Percentiles rank a stretch among this genome's conserved stretches.
Conservation (phyloP, 23 tunicate species). For the Phallusia fumigata region DNA sequence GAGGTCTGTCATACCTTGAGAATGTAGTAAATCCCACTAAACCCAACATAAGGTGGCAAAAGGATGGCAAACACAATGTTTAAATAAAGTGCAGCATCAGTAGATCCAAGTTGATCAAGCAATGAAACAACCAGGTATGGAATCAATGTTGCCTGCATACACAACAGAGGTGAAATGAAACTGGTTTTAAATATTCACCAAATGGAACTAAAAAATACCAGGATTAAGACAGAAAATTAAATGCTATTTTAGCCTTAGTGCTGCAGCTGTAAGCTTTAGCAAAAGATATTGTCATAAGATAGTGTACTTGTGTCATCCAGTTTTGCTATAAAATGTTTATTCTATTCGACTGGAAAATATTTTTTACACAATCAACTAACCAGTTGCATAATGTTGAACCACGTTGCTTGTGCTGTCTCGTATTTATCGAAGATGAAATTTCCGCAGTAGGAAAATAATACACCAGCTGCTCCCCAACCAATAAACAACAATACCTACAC, state of each 20-base stretch:
- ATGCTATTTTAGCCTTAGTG: too few species aligned
- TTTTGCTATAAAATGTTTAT: too few species aligned
- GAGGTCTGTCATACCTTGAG: slow-evolving; percentile 33
- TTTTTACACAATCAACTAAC: slow-evolving; percentile 23
- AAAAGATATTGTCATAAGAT: too few species aligned
- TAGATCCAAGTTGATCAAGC: slow-evolving; percentile 57
- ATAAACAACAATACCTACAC: slow-evolving; percentile 68
- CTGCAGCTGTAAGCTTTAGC: too few species aligned
- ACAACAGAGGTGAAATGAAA: too few species aligned
- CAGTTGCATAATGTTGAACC: slow-evolving; percentile 61
- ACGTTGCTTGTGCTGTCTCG: slow-evolving; percentile 60
- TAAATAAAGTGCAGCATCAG: slow-evolving; percentile 35
- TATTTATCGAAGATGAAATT: slow-evolving; percentile 54
- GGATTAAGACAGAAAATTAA: too few species aligned
- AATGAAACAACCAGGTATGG: slow-evolving; percentile 72
- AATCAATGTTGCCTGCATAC: slow-evolving; percentile 40
- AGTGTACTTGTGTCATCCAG: too few species aligned
- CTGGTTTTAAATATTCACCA: too few species aligned
- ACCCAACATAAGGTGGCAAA: slow-evolving; percentile 72
- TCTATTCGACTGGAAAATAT: too few species aligned
- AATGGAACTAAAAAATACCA: too few species aligned
- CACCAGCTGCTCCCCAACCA: slow-evolving; percentile 76
- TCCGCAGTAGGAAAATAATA: slow-evolving; percentile 67
- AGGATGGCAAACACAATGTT: slow-evolving; percentile 64
- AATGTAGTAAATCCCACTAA: slow-evolving; percentile 79